phyloP scores from a whole-genome alignment of 2,113 vertebrate species.

The Pelusios castaneus region DNA sequence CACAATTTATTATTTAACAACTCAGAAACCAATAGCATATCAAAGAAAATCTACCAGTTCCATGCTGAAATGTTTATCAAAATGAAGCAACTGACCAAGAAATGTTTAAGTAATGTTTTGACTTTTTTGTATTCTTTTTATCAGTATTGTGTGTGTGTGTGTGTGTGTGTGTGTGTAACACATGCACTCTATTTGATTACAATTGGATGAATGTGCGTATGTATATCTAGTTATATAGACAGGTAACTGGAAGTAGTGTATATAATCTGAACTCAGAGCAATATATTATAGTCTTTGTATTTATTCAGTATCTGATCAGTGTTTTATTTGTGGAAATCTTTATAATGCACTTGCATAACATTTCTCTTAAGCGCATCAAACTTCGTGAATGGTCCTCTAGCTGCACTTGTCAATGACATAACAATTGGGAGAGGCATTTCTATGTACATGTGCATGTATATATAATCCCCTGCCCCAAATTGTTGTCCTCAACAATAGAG shows the following conservation, averaged over 20 bases:
- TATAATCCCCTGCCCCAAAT: not conserved
- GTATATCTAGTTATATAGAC: not conserved
- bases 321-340: slow-evolving; percentile 19
- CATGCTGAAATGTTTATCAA: not conserved
- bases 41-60: not conserved
- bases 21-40: not conserved
- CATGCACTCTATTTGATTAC: not conserved
- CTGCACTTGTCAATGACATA: not conserved
- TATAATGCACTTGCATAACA: not conserved
- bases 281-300: not conserved
- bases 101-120: not conserved
- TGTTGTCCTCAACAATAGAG: not conserved
- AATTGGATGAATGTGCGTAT: not conserved
- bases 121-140: not conserved
- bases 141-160: too few species aligned
- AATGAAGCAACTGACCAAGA: not conserved
- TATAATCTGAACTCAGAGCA: not conserved
- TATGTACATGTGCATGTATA: too few species aligned
- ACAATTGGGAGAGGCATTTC: too few species aligned
- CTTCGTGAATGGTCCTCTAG: slow-evolving; percentile 46
- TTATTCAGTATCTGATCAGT: not conserved
- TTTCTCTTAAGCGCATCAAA: not conserved
- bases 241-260: not conserved
- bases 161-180: too few species aligned
- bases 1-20: not conserved